These are phyloP conservation scores for Drosophila tsacasi DNA, from an alignment of 1,140 invertebrate species.

Conservation along the genomic window DNA sequence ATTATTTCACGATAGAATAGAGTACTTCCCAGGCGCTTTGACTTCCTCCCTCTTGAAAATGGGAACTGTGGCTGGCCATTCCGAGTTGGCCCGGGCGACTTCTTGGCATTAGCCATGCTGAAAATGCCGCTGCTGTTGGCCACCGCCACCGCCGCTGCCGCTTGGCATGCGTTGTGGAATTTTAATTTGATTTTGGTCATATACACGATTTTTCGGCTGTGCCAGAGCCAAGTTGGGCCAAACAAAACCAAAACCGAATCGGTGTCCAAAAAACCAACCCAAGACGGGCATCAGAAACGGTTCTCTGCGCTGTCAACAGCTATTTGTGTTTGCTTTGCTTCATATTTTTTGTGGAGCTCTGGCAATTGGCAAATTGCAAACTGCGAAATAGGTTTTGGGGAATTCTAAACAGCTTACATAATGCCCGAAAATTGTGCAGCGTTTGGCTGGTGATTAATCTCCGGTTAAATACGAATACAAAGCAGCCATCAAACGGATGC, in stretches of 20 bases:
- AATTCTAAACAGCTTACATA: constrained; percentile 59
- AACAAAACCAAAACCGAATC: constrained; percentile 50
- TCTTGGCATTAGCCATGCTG: constrained; percentile 77
- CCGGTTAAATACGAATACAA: constrained; percentile 23
- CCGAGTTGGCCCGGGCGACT: constrained; percentile 64
- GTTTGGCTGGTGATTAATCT: constrained; percentile 58
- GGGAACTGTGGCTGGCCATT: constrained; percentile 42
- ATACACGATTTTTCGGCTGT: constrained; percentile 72
- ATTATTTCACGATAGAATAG: not conserved
- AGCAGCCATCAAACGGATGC: constrained; percentile 41
- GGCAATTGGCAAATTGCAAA: constrained; percentile 46
- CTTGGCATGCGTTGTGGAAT: constrained; percentile 81
- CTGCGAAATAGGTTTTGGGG: constrained; percentile 23
- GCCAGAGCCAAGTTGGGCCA: constrained; percentile 56
- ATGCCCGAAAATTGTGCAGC: constrained; percentile 57
- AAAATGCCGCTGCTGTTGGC: constrained; percentile 26
- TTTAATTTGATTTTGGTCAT: constrained; percentile 83
- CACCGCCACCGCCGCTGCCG: constrained; percentile 14
- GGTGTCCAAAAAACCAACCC: constrained; percentile 33
- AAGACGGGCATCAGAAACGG: constrained; percentile 35
- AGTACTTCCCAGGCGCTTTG: constrained; percentile 2
- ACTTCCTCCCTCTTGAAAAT: constrained; percentile 17
- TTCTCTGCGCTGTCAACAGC: constrained; percentile 33
- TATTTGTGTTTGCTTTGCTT: constrained; percentile 14
- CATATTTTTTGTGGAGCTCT: not conserved